Conservation (phyloP, 2,797 vertebrate genomes). For the Ateles fusciceps region DNA sequence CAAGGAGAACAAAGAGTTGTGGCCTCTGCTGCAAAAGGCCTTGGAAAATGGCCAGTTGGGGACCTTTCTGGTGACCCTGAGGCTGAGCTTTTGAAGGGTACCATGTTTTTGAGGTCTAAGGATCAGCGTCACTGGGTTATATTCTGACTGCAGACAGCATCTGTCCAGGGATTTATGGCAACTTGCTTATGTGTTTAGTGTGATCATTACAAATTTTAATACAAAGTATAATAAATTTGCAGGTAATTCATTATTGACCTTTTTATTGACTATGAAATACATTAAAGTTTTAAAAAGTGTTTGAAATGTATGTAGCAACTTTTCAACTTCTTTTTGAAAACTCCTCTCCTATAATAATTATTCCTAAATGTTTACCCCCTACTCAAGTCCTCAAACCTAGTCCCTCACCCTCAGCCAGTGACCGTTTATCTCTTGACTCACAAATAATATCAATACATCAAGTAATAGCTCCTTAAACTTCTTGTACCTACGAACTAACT, state of each 20-base stretch:
- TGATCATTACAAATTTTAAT: background rate
- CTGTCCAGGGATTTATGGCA: background rate
- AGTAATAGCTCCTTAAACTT: background rate
- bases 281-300: constrained; percentile 19
- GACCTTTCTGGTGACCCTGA: background rate
- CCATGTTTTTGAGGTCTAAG: background rate
- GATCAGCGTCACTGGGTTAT: background rate
- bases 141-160: background rate
- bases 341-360: background rate
- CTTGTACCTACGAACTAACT: background rate
- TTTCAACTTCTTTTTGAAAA: constrained; percentile 21
- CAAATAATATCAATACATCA: background rate
- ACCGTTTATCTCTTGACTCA: background rate
- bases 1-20: background rate
- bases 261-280: background rate
- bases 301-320: background rate
- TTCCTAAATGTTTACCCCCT: background rate
- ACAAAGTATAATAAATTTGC: background rate
- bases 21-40: background rate
- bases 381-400: background rate
- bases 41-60: background rate
- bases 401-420: background rate
- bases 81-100: background rate
- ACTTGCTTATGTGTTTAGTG: background rate
- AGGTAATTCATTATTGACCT: background rate